Percentiles rank a stretch among this genome's conserved stretches.
These are phyloP conservation scores for Hapalemur alaotrensis DNA, from an alignment of 2,797 vertebrate species.

Conservation along the genomic window DNA sequence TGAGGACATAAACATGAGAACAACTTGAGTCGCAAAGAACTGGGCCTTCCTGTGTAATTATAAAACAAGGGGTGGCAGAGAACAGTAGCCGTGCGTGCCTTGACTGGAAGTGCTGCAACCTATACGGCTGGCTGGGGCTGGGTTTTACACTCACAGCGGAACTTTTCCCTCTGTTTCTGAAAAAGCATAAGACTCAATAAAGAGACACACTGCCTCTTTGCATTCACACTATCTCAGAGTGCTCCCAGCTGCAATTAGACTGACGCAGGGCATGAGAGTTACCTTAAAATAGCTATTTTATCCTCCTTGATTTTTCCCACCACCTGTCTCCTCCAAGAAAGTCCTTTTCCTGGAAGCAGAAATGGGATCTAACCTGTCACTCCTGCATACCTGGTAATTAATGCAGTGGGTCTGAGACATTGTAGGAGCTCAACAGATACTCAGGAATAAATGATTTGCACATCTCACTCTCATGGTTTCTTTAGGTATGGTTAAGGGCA, in stretches of 20 bases:
- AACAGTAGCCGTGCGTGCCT: not conserved
- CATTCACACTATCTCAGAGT: not conserved
- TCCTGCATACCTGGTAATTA: not conserved
- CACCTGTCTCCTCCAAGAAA: not conserved
- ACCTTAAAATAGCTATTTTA: not conserved
- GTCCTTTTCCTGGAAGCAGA: not conserved
- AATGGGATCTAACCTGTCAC: not conserved
- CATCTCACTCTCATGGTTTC: not conserved
- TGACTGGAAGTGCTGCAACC: not conserved
- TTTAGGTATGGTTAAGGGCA: not conserved
- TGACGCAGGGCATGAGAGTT: not conserved
- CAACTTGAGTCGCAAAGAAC: not conserved
- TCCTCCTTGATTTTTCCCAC: not conserved
- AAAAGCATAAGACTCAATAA: not conserved
- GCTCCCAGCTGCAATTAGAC: not conserved
- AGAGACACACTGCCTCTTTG: not conserved
- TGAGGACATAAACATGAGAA: not conserved
- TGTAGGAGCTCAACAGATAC: not conserved
- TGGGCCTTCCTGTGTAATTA: not conserved
- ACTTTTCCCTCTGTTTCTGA: constrained; percentile 12
- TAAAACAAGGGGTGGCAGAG: not conserved
- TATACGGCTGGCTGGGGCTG: not conserved
- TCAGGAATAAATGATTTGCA: not conserved
- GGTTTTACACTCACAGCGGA: not conserved
- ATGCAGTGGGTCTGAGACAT: not conserved